Evolutionary conservation across 2,888 invertebrate species (phyloP), one percentile per base, ranked within the genome.

Genomic region (Drosophila bunnanda): DNA sequence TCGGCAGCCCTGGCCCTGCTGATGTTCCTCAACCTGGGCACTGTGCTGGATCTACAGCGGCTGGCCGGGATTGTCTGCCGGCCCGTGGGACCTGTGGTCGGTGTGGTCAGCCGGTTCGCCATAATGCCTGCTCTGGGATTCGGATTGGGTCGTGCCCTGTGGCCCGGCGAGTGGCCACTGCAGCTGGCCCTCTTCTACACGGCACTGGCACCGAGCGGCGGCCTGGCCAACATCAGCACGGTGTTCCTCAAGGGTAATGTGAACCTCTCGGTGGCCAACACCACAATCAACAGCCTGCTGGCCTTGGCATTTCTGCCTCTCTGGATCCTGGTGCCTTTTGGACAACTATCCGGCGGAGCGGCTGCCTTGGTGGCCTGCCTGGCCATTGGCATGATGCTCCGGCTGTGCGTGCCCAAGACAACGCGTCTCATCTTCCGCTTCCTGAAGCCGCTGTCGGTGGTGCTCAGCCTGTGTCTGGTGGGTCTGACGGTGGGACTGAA

Each of bases 141-240:
- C 13, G 72, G 72, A 4, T 30, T 88, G 41, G 84, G 84, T 1
- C 75, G 73, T 22, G 52, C 66, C 4, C 92, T 96, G 25, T 96
- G 97, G 92, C 95, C 95, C 1, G 90, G 93, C 55, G 91, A 93
- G 73, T 93, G 94, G 10, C 93, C 94, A 60, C 94, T 97, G 94
- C 95, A 95, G 36, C 92, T 97, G 78, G 97, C 97, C 9, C 94
- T 97, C 92, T 97, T 97, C 92, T 96, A 96, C 92, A 95, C 96
- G 0, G 97, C 97, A 0, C 95, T 96, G 36, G 95, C 96, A 7
- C 97, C 97, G 0, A 96, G 96, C 13, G 97, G 98, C 0, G 98
- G 98, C 0, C 97, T 97, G 39, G 98, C 98, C 67, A 99, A 98
- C 92, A 96, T 98, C 86, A 98, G 98, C 96, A 96, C 97, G 0